Conservation (phyloP, 2,113 vertebrate species). For the Genyomyrus donnyi region DNA sequence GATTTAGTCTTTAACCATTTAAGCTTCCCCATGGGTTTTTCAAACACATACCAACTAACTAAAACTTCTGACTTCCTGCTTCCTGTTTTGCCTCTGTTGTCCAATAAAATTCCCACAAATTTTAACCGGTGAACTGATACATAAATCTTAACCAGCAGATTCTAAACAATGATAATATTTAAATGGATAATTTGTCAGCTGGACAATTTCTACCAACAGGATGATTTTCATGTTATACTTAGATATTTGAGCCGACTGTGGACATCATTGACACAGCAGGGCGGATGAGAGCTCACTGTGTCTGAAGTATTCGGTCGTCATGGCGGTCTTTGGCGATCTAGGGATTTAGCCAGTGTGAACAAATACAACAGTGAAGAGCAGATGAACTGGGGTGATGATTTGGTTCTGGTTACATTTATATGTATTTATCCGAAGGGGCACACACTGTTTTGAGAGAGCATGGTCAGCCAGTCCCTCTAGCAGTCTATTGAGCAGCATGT, state of each 20-base stretch:
- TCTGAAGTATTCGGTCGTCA: background rate
- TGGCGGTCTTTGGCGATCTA: background rate
- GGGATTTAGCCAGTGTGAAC: background rate
- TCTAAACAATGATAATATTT: background rate
- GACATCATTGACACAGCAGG: background rate
- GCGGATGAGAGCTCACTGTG: background rate
- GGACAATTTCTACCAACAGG: background rate
- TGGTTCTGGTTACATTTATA: background rate
- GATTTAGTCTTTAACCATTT: background rate
- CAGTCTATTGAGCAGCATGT: background rate
- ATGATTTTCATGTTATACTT: background rate
- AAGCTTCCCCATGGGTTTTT: background rate
- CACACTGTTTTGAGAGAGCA: background rate
- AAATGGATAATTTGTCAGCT: background rate
- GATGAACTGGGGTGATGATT: background rate
- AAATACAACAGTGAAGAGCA: background rate
- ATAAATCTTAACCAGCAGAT: background rate
- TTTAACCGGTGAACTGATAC: background rate
- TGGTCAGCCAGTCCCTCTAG: background rate
- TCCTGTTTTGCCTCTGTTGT: background rate
- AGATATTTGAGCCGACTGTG: background rate
- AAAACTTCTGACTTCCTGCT: background rate
- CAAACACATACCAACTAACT: background rate
- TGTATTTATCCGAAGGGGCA: background rate
- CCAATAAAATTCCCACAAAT: background rate